Evolutionary conservation across 2,888 invertebrate genomes (phyloP).

Genomic region (Drosophila acutilabella): DNA sequence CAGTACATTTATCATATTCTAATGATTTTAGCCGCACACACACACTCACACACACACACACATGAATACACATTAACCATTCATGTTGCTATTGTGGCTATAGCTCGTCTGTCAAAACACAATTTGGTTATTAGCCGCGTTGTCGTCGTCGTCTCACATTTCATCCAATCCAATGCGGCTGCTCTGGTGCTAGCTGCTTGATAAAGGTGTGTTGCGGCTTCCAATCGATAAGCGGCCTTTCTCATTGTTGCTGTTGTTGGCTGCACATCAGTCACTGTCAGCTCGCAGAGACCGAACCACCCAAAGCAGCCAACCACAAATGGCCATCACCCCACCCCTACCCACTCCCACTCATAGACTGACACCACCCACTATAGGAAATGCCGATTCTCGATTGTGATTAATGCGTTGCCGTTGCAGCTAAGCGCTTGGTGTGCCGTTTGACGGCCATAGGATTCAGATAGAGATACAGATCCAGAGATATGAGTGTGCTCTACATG

Average conservation of each 20-base stretch:
- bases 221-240: conserved; percentile 79
- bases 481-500: conserved; percentile 59
- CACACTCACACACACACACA: neutral
- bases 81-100: conserved; percentile 30
- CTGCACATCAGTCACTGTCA: conserved; percentile 84
- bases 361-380: conserved; percentile 11
- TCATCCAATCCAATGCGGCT: conserved; percentile 70
- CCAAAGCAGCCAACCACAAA: conserved; percentile 66
- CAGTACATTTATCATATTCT: conserved; percentile 70
- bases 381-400: conserved; percentile 81
- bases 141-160: conserved; percentile 65
- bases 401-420: conserved; percentile 82
- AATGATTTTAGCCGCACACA: conserved; percentile 57
- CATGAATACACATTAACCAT: conserved; percentile 9
- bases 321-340: conserved; percentile 24
- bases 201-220: conserved; percentile 81
- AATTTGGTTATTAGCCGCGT: conserved; percentile 73
- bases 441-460: conserved; percentile 48
- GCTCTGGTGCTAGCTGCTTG: conserved; percentile 54
- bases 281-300: conserved; percentile 37
- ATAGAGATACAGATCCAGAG: conserved; percentile 52
- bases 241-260: conserved; percentile 23
- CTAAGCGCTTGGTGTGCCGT: conserved; percentile 72
- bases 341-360: neutral
- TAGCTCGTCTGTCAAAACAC: conserved; percentile 71